A percentile compares a stretch with the other conserved stretches of the same genome.
Conservation (phyloP, 1,140 invertebrate species). For the Carposina sasakii region DNA sequence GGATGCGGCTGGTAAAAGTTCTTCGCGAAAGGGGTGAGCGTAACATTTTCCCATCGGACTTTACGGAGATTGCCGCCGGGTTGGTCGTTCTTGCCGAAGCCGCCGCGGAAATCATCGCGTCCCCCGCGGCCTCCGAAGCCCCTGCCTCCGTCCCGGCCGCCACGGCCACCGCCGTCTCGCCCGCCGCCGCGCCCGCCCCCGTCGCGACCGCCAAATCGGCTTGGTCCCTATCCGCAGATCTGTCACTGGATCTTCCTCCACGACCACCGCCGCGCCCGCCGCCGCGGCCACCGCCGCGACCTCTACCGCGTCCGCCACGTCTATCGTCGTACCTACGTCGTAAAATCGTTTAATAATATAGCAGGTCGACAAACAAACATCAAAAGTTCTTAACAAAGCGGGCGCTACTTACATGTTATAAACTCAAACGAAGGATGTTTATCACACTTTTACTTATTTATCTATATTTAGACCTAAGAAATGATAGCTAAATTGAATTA, state of each 20-base stretch:
- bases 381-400: too few relatives aligned
- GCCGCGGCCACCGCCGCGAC: constrained; percentile 34
- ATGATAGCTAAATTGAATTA: too few relatives aligned
- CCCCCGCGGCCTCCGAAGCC: constrained; percentile 36
- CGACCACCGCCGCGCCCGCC: too few relatives aligned
- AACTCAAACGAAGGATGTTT: constrained; percentile 12
- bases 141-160: constrained; percentile 31
- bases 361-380: not conserved
- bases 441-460: too few relatives aligned
- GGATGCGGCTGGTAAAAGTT: constrained; percentile 86
- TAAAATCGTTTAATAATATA: constrained; percentile 1
- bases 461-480: too few relatives aligned
- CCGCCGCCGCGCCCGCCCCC: constrained; percentile 30
- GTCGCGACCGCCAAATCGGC: constrained; percentile 26
- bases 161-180: constrained; percentile 27
- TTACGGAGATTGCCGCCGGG: constrained; percentile 84
- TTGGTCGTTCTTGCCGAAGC: constrained; percentile 67
- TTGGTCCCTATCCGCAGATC: constrained; percentile 45
- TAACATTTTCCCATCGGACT: constrained; percentile 82
- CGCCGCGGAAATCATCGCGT: constrained; percentile 42
- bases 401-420: constrained; percentile 26
- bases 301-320: constrained; percentile 48
- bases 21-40: constrained; percentile 84
- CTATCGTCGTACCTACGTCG: constrained; percentile 59
- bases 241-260: constrained; percentile 42